Percentiles rank a stretch among this genome's conserved stretches.
Conservation (phyloP, 2,888 invertebrate genomes). For the Meliscaeva auricollis region DNA sequence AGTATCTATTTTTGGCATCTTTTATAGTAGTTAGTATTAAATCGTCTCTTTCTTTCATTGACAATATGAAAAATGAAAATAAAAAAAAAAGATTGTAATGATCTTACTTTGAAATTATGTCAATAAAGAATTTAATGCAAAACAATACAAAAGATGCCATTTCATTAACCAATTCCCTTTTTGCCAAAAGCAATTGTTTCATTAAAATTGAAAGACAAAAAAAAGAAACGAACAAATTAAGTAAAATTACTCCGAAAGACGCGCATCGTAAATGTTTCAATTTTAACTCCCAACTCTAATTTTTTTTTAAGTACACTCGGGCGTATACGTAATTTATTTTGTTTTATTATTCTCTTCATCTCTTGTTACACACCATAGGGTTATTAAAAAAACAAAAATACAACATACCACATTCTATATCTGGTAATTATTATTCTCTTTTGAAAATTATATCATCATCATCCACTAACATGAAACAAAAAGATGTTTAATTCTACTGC, state of each 20-base stretch:
- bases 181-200: not conserved
- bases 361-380: not conserved
- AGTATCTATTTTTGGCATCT: no score
- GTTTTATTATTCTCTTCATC: conserved; percentile 15
- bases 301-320: conserved; percentile 21
- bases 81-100: not conserved
- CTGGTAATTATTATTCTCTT: conserved; percentile 18
- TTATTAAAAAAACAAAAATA: not conserved
- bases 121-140: conserved; percentile 1
- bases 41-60: no score
- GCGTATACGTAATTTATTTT: conserved; percentile 32
- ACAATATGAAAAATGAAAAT: no score
- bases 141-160: not conserved
- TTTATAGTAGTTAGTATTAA: no score
- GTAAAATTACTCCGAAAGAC: conserved; percentile 4
- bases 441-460: not conserved
- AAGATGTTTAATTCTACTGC: conserved; percentile 16
- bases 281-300: conserved; percentile 19
- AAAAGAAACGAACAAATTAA: not conserved
- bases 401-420: not conserved
- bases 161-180: not conserved
- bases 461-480: not conserved
- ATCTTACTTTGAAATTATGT: not conserved
- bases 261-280: not conserved
- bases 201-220: not conserved